phyloP scores from a whole-genome alignment of 2,797 vertebrate genomes.

The Erpetoichthys calabaricus region DNA sequence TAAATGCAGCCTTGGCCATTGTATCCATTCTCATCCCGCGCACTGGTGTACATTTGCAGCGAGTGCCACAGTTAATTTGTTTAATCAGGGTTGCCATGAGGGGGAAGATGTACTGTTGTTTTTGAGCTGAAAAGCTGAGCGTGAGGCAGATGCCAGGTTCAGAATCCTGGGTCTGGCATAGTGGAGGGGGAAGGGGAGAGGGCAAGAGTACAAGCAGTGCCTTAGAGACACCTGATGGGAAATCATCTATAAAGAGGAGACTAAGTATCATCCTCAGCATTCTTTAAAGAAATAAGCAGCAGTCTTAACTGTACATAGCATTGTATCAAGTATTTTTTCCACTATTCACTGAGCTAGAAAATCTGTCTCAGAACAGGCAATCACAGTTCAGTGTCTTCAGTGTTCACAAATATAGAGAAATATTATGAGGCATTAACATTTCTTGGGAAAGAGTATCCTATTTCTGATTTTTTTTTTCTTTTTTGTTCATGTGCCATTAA shows the following conservation, averaged over 20 bases:
- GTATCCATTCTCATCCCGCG: conserved; percentile 50
- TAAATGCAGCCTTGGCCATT: conserved; percentile 70
- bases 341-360: too few relatives aligned
- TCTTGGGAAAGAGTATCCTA: too few relatives aligned
- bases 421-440: too few relatives aligned
- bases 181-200: conserved; percentile 20
- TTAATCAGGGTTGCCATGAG: conserved; percentile 69
- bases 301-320: too few relatives aligned
- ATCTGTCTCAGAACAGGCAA: too few relatives aligned
- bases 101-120: conserved; percentile 55
- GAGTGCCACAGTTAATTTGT: conserved; percentile 69
- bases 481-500: neutral
- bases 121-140: conserved; percentile 44
- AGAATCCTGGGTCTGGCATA: conserved; percentile 31
- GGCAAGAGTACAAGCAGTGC: conserved; percentile 29
- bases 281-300: too few relatives aligned
- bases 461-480: too few relatives aligned
- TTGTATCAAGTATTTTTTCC: too few relatives aligned
- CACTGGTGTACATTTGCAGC: conserved; percentile 7
- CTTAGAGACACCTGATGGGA: conserved; percentile 29
- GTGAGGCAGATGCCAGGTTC: conserved; percentile 56
- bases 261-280: too few relatives aligned
- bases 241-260: neutral
- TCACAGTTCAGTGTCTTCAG: too few relatives aligned
- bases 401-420: too few relatives aligned